Base-by-base conservation (phyloP, 2,113 vertebrate species). In the Sinocyclocheilus anophthalmus region DNA sequence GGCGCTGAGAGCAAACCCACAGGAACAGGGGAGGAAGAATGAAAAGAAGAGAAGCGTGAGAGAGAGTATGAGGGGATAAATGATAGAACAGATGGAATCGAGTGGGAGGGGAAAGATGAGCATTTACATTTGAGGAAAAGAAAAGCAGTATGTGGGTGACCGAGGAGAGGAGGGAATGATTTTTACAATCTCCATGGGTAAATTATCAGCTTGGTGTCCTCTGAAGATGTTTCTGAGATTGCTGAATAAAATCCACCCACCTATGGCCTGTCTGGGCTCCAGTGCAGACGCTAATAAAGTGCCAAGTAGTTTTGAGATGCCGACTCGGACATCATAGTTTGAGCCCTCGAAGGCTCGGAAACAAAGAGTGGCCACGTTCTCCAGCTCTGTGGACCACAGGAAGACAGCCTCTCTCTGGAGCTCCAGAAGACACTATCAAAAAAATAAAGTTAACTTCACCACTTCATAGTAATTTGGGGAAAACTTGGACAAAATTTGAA, bases 341-440 rank as follows among this genome's bases (percentile, higher is more conserved):
- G 97, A 98, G 73, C 97, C 96, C 91, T 98, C 97, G 82, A 98
- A 97, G 30, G 98, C 96, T 80, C 97, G 96, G 94, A 98, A 99
- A 93, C 98, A 99, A 9, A 98, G 89, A 1, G 96, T 96, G 84
- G 96, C 93, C 87, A 98, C 92, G 78, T 97, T 98, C 88, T 99
- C 97, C 88, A 99, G 83, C 87, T 99, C 97, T 63, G 96, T 95
- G 90, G 88, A 96, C 96, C 96, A 97, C 93, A 99, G 94, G 93
- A 99, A 99, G 33, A 92, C 69, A 3, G 97, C 97, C 91, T 99
- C 98, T 63, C 95, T 95, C 90, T 98, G 97, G 90, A 99, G 96
- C 94, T 98, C 97, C 90, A 97, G 92, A 87, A 99, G 94, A 94
- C 97, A 98, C 98, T 99, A 87, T 7, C 13, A 63, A 69, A 72